Evolutionary conservation across 1,140 invertebrate genomes (phyloP).

Genomic region (Penaeus japonicus): DNA sequence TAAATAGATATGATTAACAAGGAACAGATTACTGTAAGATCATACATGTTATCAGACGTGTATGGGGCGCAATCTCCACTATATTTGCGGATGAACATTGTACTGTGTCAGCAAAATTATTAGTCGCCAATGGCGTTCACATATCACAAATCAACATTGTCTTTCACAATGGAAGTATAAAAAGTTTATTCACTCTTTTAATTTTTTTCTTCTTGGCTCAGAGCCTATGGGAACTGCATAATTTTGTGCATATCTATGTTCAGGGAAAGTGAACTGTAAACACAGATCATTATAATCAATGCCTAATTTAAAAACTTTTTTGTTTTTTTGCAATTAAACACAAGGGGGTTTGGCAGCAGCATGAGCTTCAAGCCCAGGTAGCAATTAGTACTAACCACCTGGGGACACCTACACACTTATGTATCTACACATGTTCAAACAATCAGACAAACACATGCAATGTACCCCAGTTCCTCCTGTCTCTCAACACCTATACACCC

Average conservation of each 20-base stretch:
- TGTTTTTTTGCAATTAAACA: background rate
- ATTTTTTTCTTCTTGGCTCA: background rate
- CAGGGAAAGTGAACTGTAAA: background rate
- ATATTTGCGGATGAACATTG: slow-evolving; percentile 23
- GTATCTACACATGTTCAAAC: too few relatives aligned
- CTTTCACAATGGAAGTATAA: slow-evolving; percentile 18
- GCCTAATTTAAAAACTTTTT: background rate
- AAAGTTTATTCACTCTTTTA: background rate
- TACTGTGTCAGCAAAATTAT: slow-evolving; percentile 29
- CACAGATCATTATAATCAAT: slow-evolving; percentile 6
- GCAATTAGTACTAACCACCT: too few relatives aligned
- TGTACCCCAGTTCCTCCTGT: too few relatives aligned
- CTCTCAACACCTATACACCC: too few relatives aligned
- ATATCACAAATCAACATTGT: slow-evolving; percentile 33
- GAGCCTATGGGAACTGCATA: slow-evolving; percentile 27
- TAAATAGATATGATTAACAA: background rate
- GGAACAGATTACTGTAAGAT: too few relatives aligned
- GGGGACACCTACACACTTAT: too few relatives aligned
- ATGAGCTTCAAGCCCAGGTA: too few relatives aligned
- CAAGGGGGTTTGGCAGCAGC: too few relatives aligned
- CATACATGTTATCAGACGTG: background rate
- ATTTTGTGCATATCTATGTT: slow-evolving; percentile 34
- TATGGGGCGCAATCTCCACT: slow-evolving; percentile 15
- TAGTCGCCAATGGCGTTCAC: slow-evolving; percentile 20
- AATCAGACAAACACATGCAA: too few relatives aligned